Base-by-base conservation (phyloP, 2,888 invertebrate species). In the Macaria notata region DNA sequence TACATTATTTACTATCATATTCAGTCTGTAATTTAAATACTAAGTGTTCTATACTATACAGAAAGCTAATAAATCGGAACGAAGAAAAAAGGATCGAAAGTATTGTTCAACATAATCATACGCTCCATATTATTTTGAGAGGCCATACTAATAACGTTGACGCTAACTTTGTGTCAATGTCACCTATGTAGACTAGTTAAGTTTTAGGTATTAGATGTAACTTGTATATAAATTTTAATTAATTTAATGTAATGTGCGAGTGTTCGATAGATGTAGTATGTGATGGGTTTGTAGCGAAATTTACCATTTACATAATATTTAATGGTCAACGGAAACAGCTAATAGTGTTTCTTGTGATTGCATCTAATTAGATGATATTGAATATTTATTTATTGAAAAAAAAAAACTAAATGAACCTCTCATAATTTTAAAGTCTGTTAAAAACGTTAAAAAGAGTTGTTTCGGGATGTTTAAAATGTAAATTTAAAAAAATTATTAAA, bases 231-330 rank as follows among this genome's bases (percentile, higher is more conserved):
- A 76, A 84, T 89, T 88, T 88, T 83, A 84, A 79, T 76, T 86
- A 88, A 86, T 86, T 76, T 79, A n/a, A 84, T 86, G 84, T 88
- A 84, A 87, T 81, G 91, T 91, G 90, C 80, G 91, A 84, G 90
- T 91, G 90, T 89, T 90, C 81, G 84, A 88, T 91, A 91, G 89
- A 73, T 81, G 90, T 91, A 90, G 91, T 78, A 80, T 80, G 86
- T 88, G 86, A 81, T 82, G 81, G 73, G 82, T 75, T 83, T 74
- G 86, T 88, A 86, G 88, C 72, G 69, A 78, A 56, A 76, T 70
- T 75, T 76, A 79, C 73, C 70, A 75, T 78, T 78, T 69, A 68
- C 66, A 59, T 73, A 69, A 76, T 76, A 76, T 76, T 75, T 75
- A 76, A 75, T 66, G 64, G 71, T 75, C 73, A 69, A 63, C 70